A percentile compares a stretch with the other conserved stretches of the same genome.
Evolutionary conservation across 2,888 invertebrate species (phyloP).

Genomic region (Prionchulus punctatus): DNA sequence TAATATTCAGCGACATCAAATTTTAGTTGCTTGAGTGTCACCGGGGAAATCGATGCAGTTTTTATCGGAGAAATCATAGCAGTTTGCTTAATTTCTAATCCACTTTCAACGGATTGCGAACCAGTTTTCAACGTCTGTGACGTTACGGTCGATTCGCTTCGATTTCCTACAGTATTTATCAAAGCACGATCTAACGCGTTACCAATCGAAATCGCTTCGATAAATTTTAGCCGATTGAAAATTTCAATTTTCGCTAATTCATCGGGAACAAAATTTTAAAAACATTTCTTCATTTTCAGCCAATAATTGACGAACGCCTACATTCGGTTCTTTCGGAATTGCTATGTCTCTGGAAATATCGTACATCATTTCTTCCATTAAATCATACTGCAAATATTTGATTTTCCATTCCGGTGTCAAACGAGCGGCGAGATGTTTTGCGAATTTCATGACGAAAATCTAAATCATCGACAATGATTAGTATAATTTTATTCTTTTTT

Average conservation of each 20-base stretch:
- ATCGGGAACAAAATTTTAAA: slow-evolving; percentile 74
- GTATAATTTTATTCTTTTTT: too few species aligned
- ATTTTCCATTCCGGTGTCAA: slow-evolving; percentile 99
- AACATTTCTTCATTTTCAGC: slow-evolving; percentile 79
- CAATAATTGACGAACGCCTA: slow-evolving; percentile 17
- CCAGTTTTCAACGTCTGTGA: background rate
- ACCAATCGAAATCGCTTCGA: slow-evolving; percentile 87
- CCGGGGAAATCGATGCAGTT: slow-evolving; percentile 13
- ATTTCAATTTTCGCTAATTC: slow-evolving; percentile 91
- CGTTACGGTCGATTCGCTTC: slow-evolving; percentile 31
- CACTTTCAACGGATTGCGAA: slow-evolving; percentile 10
- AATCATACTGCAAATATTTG: slow-evolving; percentile 57
- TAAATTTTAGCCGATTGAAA: slow-evolving; percentile 70
- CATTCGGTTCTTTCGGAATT: slow-evolving; percentile 49
- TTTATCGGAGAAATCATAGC: too few species aligned
- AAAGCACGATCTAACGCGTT: slow-evolving; percentile 76
- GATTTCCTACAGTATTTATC: too few species aligned
- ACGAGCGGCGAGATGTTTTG: slow-evolving; percentile 88
- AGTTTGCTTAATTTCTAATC: too few species aligned
- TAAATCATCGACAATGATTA: too few species aligned
- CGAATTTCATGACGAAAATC: slow-evolving; percentile 99
- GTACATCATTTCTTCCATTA: slow-evolving; percentile 89
- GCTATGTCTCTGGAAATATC: slow-evolving; percentile 76
- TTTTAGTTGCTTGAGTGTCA: slow-evolving; percentile 28
- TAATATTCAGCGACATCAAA: slow-evolving; percentile 38